Conservation (phyloP, 2,888 invertebrate genomes). For the Pachymerium ferrugineum region DNA sequence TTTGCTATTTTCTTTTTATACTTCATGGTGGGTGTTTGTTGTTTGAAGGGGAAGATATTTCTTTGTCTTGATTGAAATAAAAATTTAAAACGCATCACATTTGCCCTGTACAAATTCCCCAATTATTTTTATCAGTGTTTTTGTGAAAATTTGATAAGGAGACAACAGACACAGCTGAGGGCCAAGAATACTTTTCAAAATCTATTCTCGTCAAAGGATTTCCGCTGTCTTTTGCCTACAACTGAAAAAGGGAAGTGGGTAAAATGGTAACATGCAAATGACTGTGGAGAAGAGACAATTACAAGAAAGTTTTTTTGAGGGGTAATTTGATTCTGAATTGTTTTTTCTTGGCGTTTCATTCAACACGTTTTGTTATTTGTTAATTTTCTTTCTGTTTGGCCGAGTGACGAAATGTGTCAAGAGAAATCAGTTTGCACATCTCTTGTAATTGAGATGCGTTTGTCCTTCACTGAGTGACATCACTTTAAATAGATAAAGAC, state of each 20-base stretch:
- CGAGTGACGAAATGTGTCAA: constrained; percentile 9
- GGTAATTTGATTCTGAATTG: not conserved
- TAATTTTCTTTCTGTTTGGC: not conserved
- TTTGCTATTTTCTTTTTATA: not conserved
- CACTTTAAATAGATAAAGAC: constrained; percentile 27
- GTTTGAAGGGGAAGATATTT: too few relatives aligned
- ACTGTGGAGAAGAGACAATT: too few relatives aligned
- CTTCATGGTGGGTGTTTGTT: not conserved
- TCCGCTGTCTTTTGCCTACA: constrained; percentile 12
- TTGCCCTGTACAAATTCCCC: not conserved
- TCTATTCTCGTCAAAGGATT: constrained; percentile 16
- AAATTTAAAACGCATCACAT: not conserved
- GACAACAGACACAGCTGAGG: not conserved
- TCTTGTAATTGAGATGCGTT: constrained; percentile 22
- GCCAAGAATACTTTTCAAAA: constrained; percentile 2
- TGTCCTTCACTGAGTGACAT: constrained; percentile 25
- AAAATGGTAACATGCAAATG: not conserved
- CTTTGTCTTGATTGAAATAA: too few relatives aligned
- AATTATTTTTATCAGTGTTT: constrained; percentile 11
- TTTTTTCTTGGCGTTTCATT: not conserved
- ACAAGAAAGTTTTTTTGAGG: too few relatives aligned
- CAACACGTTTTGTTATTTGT: constrained; percentile 10
- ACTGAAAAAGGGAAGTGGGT: not conserved
- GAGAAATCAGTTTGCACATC: constrained; percentile 24
- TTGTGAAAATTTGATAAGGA: constrained; percentile 11